A percentile compares a stretch with the other conserved stretches of the same genome.
These are phyloP conservation scores for Stigmatopora nigra DNA, from an alignment of 2,113 vertebrate species.

Conservation along the genomic window DNA sequence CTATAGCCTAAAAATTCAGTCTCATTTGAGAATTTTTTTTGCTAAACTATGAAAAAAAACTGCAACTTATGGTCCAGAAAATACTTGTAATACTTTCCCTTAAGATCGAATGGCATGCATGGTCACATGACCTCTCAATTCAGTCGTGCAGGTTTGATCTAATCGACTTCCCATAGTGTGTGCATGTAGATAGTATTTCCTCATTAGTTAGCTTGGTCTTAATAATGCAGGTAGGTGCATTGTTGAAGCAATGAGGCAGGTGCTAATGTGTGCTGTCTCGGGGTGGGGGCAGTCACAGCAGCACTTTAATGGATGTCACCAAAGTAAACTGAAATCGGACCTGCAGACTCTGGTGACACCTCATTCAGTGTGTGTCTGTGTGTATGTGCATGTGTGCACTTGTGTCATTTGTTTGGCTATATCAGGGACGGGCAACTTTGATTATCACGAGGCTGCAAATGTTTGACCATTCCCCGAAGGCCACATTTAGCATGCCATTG, in stretches of 20 bases:
- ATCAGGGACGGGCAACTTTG: not conserved
- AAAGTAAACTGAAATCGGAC: conserved; percentile 60
- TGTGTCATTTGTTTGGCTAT: not conserved
- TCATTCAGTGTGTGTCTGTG: conserved; percentile 24
- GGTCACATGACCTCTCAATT: conserved; percentile 15
- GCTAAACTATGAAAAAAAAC: too few relatives aligned
- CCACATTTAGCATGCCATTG: not conserved
- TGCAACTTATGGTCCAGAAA: too few relatives aligned
- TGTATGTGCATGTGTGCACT: conserved; percentile 12
- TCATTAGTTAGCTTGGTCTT: conserved; percentile 58
- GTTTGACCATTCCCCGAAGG: not conserved
- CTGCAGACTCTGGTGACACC: conserved; percentile 47
- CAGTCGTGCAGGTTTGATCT: conserved; percentile 7
- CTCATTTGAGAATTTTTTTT: too few relatives aligned
- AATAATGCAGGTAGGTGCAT: conserved; percentile 64
- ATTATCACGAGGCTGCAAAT: not conserved
- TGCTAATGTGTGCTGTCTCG: conserved; percentile 61
- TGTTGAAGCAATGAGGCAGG: conserved; percentile 63
- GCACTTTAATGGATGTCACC: conserved; percentile 69
- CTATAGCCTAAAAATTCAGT: too few relatives aligned
- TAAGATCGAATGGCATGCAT: not conserved
- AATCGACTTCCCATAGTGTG: not conserved
- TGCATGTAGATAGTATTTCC: conserved; percentile 48
- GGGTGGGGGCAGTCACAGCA: conserved; percentile 47
- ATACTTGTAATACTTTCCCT: conserved; percentile 5